phyloP scores from a whole-genome alignment of 2,888 invertebrate species.

The Oxycera nigricornis region DNA sequence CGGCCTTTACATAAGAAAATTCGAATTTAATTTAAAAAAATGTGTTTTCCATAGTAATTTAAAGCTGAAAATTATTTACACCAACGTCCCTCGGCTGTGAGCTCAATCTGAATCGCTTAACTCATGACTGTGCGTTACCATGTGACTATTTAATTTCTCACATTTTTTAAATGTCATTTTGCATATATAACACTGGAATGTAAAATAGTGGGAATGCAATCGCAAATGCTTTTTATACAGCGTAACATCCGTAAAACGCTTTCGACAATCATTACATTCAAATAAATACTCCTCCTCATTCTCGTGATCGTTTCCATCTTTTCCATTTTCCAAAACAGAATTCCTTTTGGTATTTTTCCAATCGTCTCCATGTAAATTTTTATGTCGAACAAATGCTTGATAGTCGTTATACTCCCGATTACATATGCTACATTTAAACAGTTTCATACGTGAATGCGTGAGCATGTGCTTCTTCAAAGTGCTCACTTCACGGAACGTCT shows the following conservation, averaged over 20 bases:
- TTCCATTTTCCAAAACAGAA: background rate
- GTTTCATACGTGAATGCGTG: constrained; percentile 58
- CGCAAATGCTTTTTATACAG: constrained; percentile 39
- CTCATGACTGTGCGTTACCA: constrained; percentile 48
- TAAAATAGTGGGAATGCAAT: constrained; percentile 37
- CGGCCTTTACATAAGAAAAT: too few relatives aligned
- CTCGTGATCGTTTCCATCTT: background rate
- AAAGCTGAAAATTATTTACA: too few relatives aligned
- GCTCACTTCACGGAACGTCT: constrained; percentile 59
- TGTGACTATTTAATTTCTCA: constrained; percentile 51
- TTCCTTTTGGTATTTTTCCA: constrained; percentile 1
- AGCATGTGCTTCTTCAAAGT: constrained; percentile 60
- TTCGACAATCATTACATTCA: constrained; percentile 39
- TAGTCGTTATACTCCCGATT: constrained; percentile 57
- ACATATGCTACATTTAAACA: constrained; percentile 58
- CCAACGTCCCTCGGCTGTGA: too few relatives aligned
- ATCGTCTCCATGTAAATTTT: constrained; percentile 50
- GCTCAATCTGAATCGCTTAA: constrained; percentile 16
- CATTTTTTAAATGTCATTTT: constrained; percentile 51
- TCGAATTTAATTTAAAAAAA: too few relatives aligned
- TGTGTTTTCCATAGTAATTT: too few relatives aligned
- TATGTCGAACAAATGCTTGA: constrained; percentile 56
- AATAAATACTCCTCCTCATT: constrained; percentile 12
- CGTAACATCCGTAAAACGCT: constrained; percentile 31
- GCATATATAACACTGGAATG: constrained; percentile 53